Conservation (phyloP, 2,797 vertebrate genomes). For the Channa striata region DNA sequence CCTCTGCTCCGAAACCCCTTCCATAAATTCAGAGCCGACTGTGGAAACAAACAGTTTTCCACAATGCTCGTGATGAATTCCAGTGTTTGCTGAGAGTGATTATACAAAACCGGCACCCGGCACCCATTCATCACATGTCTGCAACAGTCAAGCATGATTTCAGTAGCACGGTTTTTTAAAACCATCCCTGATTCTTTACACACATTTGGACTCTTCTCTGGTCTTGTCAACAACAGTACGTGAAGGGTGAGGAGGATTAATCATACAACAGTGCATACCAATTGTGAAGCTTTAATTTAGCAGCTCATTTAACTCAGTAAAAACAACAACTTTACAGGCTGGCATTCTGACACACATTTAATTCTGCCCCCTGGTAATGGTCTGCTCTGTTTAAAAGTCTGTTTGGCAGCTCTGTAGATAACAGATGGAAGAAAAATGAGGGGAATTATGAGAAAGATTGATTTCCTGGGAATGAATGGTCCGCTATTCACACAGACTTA, state of each 20-base stretch:
- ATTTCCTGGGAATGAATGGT: constrained; percentile 82
- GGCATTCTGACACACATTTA: constrained; percentile 80
- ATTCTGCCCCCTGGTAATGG: constrained; percentile 79
- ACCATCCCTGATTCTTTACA: constrained; percentile 26
- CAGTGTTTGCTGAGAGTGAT: constrained; percentile 56
- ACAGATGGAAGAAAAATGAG: constrained; percentile 83
- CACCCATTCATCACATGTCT: constrained; percentile 42
- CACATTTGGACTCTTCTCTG: constrained; percentile 37
- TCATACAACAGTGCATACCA: constrained; percentile 62
- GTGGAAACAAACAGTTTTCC: constrained; percentile 33
- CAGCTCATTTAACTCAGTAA: constrained; percentile 82
- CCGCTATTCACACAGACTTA: constrained; percentile 79
- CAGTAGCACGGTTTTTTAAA: constrained; percentile 24
- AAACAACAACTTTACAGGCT: constrained; percentile 82
- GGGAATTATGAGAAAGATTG: constrained; percentile 85
- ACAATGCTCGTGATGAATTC: constrained; percentile 46
- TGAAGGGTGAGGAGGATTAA: constrained; percentile 43
- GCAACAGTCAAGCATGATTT: constrained; percentile 46
- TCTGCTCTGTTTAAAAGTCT: constrained; percentile 80
- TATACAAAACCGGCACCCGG: constrained; percentile 47
- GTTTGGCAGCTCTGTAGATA: constrained; percentile 81
- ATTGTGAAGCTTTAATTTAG: constrained; percentile 81
- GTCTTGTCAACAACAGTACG: constrained; percentile 40
- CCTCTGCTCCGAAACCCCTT: constrained; percentile 6
- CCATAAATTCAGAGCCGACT: constrained; percentile 10